These are phyloP conservation scores for Volucella zonaria DNA, from an alignment of 2,888 invertebrate genomes.

Conservation along the genomic window DNA sequence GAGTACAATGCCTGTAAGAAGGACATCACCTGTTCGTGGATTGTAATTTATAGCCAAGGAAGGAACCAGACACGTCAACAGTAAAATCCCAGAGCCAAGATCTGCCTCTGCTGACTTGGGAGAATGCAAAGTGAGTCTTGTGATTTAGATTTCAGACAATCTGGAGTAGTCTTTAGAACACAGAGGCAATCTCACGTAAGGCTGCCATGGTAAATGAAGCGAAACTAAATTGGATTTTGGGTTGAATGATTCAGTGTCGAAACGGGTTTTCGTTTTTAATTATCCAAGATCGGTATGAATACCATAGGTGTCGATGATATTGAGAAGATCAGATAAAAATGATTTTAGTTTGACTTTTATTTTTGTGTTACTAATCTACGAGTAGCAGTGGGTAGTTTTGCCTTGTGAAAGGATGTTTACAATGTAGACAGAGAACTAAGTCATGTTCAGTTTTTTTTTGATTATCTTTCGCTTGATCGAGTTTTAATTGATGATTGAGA, in stretches of 20 bases:
- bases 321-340: neutral
- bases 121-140: constrained; percentile 20
- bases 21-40: constrained; percentile 66
- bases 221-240: constrained; percentile 57
- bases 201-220: constrained; percentile 52
- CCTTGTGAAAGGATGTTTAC: too few species aligned
- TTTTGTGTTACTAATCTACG: too few species aligned
- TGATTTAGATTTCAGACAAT: constrained; percentile 32
- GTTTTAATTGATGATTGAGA: too few species aligned
- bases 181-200: constrained; percentile 60
- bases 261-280: constrained; percentile 62
- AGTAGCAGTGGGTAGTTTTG: too few species aligned
- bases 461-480: too few species aligned
- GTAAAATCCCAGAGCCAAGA: constrained; percentile 51
- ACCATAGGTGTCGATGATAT: constrained; percentile 22
- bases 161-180: constrained; percentile 34
- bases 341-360: too few species aligned
- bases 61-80: constrained; percentile 49
- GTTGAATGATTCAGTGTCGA: constrained; percentile 60
- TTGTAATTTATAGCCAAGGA: constrained; percentile 58
- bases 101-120: constrained; percentile 29
- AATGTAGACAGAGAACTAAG: too few species aligned
- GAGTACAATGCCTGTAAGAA: constrained; percentile 52
- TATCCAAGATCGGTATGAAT: constrained; percentile 55
- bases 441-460: too few species aligned